Conservation (phyloP, 2,888 invertebrate species). For the Yponomeuta plumbellus region DNA sequence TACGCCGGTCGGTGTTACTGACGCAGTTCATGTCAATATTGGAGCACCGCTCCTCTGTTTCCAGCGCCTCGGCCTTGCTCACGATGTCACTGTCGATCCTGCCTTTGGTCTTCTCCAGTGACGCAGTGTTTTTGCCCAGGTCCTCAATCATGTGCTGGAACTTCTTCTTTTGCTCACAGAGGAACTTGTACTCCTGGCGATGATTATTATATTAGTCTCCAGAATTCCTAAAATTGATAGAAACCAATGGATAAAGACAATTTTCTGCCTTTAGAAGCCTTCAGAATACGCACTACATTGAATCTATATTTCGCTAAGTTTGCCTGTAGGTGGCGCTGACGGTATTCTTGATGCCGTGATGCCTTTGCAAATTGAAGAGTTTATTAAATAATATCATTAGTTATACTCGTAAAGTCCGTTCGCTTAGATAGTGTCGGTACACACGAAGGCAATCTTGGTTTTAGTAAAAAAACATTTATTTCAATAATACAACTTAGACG, state of each 20-base stretch:
- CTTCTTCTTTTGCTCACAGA: constrained; percentile 50
- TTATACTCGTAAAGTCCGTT: too few species aligned
- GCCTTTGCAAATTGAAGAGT: too few species aligned
- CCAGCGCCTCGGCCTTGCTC: constrained; percentile 47
- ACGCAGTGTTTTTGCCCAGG: constrained; percentile 38
- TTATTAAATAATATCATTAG: too few species aligned
- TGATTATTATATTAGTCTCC: neutral
- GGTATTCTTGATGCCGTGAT: too few species aligned
- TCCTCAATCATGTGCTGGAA: constrained; percentile 46
- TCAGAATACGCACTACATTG: too few species aligned
- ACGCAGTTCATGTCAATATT: constrained; percentile 26
- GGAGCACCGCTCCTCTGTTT: constrained; percentile 46
- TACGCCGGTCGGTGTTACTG: neutral
- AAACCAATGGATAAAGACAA: neutral
- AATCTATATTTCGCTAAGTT: too few species aligned
- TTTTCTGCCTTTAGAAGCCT: too few species aligned
- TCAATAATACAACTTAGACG: too few species aligned
- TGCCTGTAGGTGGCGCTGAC: too few species aligned
- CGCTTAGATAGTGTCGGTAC: too few species aligned
- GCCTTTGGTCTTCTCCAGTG: constrained; percentile 43
- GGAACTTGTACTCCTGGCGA: constrained; percentile 50
- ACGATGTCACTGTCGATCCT: constrained; percentile 46
- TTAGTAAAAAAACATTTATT: too few species aligned
- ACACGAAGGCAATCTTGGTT: too few species aligned
- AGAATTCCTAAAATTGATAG: constrained; percentile 17